phyloP scores from a whole-genome alignment of 2,797 vertebrate genomes.

The Naso thynnoides region DNA sequence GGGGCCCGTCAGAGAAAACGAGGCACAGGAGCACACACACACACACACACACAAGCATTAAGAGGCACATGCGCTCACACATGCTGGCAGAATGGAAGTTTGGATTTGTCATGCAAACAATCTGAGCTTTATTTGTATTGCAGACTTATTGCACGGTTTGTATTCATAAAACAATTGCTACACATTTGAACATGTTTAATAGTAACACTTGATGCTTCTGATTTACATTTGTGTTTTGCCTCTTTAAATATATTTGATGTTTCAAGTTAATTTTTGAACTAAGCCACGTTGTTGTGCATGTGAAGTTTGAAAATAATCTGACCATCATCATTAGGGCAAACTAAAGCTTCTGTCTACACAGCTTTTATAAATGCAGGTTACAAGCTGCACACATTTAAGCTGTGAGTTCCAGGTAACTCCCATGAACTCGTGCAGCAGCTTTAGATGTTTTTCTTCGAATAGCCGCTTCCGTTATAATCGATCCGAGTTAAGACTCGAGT shows the following conservation, averaged over 20 bases:
- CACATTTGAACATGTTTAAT: background rate
- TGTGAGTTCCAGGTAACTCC: constrained; percentile 21
- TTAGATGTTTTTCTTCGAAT: constrained; percentile 42
- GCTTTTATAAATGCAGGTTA: background rate
- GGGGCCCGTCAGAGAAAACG: constrained; percentile 66
- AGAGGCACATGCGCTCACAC: constrained; percentile 16
- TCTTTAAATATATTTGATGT: too few species aligned
- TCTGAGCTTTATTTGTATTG: background rate
- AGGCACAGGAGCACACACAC: constrained; percentile 22
- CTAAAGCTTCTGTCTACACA: background rate
- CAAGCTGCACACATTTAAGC: background rate
- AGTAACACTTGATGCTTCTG: too few species aligned
- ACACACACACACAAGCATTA: constrained; percentile 21
- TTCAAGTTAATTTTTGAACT: background rate
- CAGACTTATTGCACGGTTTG: background rate
- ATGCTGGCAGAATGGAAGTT: constrained; percentile 46
- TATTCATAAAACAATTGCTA: background rate
- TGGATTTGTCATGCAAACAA: too few species aligned
- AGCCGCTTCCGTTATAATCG: constrained; percentile 27
- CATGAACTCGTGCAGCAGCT: constrained; percentile 1
- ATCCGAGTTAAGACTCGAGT: constrained; percentile 20
- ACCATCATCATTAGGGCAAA: background rate
- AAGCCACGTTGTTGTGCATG: background rate
- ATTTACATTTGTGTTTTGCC: background rate
- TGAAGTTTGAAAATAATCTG: background rate